phyloP scores from a whole-genome alignment of 2,797 vertebrate species.

The Microchirus variegatus region DNA sequence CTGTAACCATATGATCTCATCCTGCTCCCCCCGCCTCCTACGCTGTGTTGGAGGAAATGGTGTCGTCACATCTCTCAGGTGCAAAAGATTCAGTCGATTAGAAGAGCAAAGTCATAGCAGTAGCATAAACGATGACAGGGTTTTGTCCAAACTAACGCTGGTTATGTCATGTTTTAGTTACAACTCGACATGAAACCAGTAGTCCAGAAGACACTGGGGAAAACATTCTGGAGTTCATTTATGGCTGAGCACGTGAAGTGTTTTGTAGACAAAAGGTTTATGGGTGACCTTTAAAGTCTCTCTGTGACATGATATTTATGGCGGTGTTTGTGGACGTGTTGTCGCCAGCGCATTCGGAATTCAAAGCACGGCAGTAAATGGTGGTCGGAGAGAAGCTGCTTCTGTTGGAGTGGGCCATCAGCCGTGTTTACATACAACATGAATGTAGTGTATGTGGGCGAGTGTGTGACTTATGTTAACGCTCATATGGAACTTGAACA shows the following conservation, averaged over 20 bases:
- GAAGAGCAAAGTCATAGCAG: background rate
- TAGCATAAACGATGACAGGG: background rate
- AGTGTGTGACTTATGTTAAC: conserved; percentile 2
- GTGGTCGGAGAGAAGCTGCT: conserved; percentile 8
- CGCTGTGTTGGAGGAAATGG: background rate
- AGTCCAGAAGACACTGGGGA: too few species aligned
- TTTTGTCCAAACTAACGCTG: background rate
- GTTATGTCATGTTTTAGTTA: too few species aligned
- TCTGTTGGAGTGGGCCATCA: background rate
- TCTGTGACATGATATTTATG: background rate
- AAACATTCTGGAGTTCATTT: too few species aligned
- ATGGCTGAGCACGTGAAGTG: too few species aligned
- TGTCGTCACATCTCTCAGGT: background rate
- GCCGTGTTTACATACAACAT: background rate
- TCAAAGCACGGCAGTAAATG: conserved; percentile 18
- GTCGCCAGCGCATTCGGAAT: conserved; percentile 33
- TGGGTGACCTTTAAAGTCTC: too few species aligned
- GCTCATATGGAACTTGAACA: background rate
- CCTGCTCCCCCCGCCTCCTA: conserved; percentile 17
- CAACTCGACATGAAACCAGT: too few species aligned
- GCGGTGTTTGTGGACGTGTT: background rate
- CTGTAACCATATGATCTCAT: conserved; percentile 11
- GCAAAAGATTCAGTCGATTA: background rate
- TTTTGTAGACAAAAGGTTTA: background rate
- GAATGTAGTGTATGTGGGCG: background rate